A percentile compares a stretch with the other conserved stretches of the same genome.
phyloP scores from a whole-genome alignment of 2,113 vertebrate genomes.

The Pachycephala philippinensis region DNA sequence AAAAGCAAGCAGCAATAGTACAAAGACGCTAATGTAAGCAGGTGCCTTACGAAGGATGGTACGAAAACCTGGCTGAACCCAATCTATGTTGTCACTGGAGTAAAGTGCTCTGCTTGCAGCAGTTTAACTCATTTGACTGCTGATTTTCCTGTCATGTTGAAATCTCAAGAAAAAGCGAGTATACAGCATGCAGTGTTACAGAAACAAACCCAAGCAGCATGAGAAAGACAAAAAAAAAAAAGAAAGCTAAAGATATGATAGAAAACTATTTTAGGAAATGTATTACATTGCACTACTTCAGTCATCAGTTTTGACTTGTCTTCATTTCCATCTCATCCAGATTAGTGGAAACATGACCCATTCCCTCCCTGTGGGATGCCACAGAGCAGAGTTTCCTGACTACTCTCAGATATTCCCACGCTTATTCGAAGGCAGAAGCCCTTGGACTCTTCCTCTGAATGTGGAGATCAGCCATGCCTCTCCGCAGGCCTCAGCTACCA shows the following conservation, averaged over 20 bases:
- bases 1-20: not conserved
- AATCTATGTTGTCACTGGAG: not conserved
- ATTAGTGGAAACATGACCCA: slow-evolving; percentile 23
- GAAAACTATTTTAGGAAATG: slow-evolving; percentile 31
- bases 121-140: not conserved
- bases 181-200: not conserved
- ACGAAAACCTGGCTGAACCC: not conserved
- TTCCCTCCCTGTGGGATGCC: slow-evolving; percentile 13
- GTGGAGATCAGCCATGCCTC: not conserved
- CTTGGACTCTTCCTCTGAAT: not conserved
- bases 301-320: slow-evolving; percentile 49
- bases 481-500: not conserved
- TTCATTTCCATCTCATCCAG: slow-evolving; percentile 25
- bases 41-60: not conserved
- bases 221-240: not conserved
- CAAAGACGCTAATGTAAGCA: not conserved
- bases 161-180: not conserved
- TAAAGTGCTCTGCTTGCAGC: not conserved
- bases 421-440: not conserved
- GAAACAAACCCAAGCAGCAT: slow-evolving; percentile 16
- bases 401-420: slow-evolving; percentile 16
- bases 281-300: slow-evolving; percentile 37
- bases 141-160: not conserved
- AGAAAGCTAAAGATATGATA: not conserved
- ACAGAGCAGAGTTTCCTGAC: not conserved